A percentile compares a stretch with the other conserved stretches of the same genome.
Evolutionary conservation across 2,888 invertebrate genomes (phyloP).

Genomic region (Pachliopta kotzebuea): DNA sequence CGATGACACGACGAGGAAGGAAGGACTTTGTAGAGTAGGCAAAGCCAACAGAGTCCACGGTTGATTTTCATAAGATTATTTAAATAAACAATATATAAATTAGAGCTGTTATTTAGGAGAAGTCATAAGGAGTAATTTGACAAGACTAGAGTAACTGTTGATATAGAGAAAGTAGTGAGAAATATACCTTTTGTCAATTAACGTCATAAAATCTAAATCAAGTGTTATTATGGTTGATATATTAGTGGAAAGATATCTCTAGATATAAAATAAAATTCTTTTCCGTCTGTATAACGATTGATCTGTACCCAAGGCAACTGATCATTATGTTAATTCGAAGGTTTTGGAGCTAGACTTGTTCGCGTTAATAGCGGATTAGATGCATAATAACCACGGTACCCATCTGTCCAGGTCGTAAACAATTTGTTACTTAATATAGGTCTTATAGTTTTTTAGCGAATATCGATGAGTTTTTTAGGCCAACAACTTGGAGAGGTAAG

Average conservation of each 20-base stretch:
- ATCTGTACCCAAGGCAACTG: constrained; percentile 38
- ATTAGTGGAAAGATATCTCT: too few relatives aligned
- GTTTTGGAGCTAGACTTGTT: constrained; percentile 52
- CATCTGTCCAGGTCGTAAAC: constrained; percentile 60
- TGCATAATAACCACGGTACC: constrained; percentile 56
- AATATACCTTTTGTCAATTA: too few relatives aligned
- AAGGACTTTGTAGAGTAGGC: constrained; percentile 35
- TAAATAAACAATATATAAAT: background rate
- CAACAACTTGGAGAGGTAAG: constrained; percentile 4
- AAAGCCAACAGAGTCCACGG: constrained; percentile 6
- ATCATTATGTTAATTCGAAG: constrained; percentile 69
- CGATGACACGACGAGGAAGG: constrained; percentile 51
- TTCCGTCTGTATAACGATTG: constrained; percentile 18
- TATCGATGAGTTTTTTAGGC: constrained; percentile 24
- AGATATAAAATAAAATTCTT: too few relatives aligned
- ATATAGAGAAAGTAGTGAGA: too few relatives aligned
- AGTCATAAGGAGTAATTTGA: too few relatives aligned
- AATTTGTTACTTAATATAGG: constrained; percentile 50
- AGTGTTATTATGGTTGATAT: too few relatives aligned
- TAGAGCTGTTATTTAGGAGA: too few relatives aligned
- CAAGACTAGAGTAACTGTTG: too few relatives aligned
- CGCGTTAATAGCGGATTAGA: constrained; percentile 55
- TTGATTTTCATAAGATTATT: background rate
- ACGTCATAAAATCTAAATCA: too few relatives aligned
- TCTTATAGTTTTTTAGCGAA: constrained; percentile 36